A percentile compares a stretch with the other conserved stretches of the same genome.
phyloP scores from a whole-genome alignment of 2,797 vertebrate genomes.

The Aythya fuligula region DNA sequence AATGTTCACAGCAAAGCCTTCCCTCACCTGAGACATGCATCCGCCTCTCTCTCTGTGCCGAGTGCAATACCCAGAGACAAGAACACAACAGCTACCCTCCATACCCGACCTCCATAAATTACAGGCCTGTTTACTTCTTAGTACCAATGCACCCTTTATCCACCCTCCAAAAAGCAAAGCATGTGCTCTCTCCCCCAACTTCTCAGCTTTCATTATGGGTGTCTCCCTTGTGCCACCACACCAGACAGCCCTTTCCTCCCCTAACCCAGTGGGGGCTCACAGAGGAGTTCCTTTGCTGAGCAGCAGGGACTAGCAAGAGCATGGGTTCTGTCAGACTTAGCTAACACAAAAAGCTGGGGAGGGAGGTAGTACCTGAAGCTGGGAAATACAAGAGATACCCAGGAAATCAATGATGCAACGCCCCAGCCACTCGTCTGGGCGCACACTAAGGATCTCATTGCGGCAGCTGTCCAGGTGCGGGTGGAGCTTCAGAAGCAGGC shows the following conservation, averaged over 20 bases:
- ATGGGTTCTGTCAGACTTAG: neutral
- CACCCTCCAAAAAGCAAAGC: neutral
- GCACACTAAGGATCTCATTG: slow-evolving; percentile 94
- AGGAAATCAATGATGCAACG: slow-evolving; percentile 97
- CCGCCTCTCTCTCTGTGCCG: neutral
- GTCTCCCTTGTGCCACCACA: fast-evolving
- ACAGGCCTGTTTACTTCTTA: neutral
- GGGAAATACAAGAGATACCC: slow-evolving; percentile 89
- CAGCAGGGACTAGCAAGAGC: too few species aligned
- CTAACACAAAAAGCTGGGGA: neutral
- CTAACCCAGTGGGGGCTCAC: neutral
- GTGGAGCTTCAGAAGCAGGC: slow-evolving; percentile 88
- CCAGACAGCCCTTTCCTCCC: neutral
- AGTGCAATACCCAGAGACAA: neutral
- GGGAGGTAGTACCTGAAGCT: slow-evolving; percentile 86
- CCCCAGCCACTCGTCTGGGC: slow-evolving; percentile 96
- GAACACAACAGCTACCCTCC: fast-evolving
- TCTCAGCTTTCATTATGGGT: neutral
- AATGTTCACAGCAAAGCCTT: neutral
- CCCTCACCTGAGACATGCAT: neutral
- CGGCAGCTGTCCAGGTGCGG: slow-evolving; percentile 93
- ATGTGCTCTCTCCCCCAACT: neutral
- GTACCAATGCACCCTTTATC: neutral
- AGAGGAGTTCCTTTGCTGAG: neutral
- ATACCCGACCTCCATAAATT: neutral